Conservation (phyloP, 2,888 invertebrate genomes). For the Octodonta nipae region DNA sequence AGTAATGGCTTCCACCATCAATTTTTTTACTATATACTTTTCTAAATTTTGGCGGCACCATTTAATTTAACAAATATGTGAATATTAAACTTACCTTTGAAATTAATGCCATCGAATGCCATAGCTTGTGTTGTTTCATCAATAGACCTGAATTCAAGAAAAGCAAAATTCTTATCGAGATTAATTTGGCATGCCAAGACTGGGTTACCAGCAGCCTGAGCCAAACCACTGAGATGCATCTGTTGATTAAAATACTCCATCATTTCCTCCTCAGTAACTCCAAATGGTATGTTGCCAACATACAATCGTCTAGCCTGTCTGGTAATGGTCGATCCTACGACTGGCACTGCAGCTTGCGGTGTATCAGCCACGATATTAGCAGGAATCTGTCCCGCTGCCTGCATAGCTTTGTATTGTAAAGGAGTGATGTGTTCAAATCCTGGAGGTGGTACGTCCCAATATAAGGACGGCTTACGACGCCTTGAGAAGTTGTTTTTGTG, state of each 20-base stretch:
- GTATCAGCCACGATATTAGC: conserved; percentile 84
- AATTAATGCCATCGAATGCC: conserved; percentile 98
- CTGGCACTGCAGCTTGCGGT: conserved; percentile 91
- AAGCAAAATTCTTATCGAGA: conserved; percentile 98
- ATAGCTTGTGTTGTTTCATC: conserved; percentile 98
- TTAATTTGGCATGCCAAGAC: conserved; percentile 96
- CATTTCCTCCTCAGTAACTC: conserved; percentile 94
- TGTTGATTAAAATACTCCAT: conserved; percentile 98
- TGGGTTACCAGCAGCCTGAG: conserved; percentile 97
- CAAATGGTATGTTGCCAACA: conserved; percentile 97
- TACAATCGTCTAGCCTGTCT: conserved; percentile 75
- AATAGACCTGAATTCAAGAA: conserved; percentile 93
- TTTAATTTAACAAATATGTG: no score
- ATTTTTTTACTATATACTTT: no score
- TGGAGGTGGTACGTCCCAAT: conserved; percentile 97
- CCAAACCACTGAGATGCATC: conserved; percentile 93
- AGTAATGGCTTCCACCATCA: no score
- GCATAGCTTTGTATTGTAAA: conserved; percentile 78
- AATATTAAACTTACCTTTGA: conserved; percentile 49
- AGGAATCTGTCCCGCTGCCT: conserved; percentile 89
- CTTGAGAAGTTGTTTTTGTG: conserved; percentile 43
- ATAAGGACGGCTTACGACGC: conserved; percentile 78
- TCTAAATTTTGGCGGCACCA: no score
- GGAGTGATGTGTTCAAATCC: conserved; percentile 97
- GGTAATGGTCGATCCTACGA: conserved; percentile 92